Percentiles rank a stretch among this genome's conserved stretches.
phyloP scores from a whole-genome alignment of 2,888 invertebrate genomes.

The Globia sparganii region DNA sequence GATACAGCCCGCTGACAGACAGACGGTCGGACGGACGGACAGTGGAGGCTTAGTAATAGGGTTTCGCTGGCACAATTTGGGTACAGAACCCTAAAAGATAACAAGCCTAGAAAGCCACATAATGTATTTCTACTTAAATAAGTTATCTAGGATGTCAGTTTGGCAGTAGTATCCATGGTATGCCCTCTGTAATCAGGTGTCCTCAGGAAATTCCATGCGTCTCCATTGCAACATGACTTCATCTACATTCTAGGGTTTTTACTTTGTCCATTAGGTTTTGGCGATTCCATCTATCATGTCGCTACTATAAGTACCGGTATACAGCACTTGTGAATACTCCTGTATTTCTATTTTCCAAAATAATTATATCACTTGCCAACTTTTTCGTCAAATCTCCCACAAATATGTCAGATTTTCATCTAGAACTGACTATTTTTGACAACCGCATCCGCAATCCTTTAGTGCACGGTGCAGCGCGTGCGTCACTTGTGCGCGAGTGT shows the following conservation, averaged over 20 bases:
- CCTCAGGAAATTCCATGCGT: conserved; percentile 1
- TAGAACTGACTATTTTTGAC: conserved; percentile 44
- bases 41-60: not conserved
- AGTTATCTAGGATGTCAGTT: conserved; percentile 1
- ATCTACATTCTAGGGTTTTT: conserved; percentile 20
- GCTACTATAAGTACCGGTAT: not conserved
- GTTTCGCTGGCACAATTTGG: too few relatives aligned
- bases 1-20: not conserved
- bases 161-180: not conserved
- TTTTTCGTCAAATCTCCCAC: not conserved
- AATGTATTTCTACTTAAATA: not conserved
- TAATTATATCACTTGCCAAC: not conserved
- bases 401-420: conserved; percentile 1
- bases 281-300: not conserved
- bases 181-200: not conserved
- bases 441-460: conserved; percentile 79
- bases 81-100: not conserved
- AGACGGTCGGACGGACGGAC: not conserved
- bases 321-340: not conserved
- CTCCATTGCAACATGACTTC: not conserved
- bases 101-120: not conserved
- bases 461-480: conserved; percentile 67
- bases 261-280: conserved; percentile 3
- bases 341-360: not conserved
- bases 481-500: conserved; percentile 68